Base-by-base conservation (phyloP, 2,797 vertebrate species). In the Cottoperca gobio region DNA sequence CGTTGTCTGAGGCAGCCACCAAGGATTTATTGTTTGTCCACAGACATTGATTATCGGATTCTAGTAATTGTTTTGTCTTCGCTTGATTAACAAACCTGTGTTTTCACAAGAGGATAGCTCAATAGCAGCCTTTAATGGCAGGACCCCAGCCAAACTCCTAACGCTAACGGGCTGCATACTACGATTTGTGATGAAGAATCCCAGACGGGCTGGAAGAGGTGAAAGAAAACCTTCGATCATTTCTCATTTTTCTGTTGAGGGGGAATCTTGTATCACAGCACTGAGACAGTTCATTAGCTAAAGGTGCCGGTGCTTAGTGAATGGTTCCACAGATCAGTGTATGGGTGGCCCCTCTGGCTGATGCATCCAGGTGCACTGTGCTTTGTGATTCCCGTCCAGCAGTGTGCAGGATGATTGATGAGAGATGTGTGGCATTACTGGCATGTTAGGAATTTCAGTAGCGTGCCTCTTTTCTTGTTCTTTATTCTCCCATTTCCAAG, bases 51-150 rank as follows among this genome's bases (percentile, higher is more conserved):
- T 83, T 88, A 85, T 91, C 83, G 86, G 88, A 93, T 94, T 93
- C 81, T 89, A 88, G 92, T 95, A 95, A 94, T 94, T 95, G 94
- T 91, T 94, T 92, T 88, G 81, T 90, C 90, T 86, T 84, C 60
- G 72, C 89, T 92, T 95, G 92, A 94, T 94, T 94, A 95, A 89
- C 87, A 93, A 94, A 94, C 91, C 89, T 86, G 87, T 81, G 88
- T 92, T 92, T 84, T 91, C 88, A 85, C 85, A 53, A 59, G 75
- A 74, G 87, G 74, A 77, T 26, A 49, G 74, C 82, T 93, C 86
- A 76, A 86, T 84, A 87, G 70, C 63, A 45, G 75, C 52, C 45
- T 77, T 81, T 73, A 88, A 87, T 72, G 74, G 76, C 65, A 77
- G 69, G 55, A 82, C 39, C 55, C 53, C 59, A 72, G 77, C 48